Percentiles rank a stretch among this genome's conserved stretches.
These are phyloP conservation scores for Eristalis intricaria DNA, from an alignment of 2,888 invertebrate species.

Conservation along the genomic window DNA sequence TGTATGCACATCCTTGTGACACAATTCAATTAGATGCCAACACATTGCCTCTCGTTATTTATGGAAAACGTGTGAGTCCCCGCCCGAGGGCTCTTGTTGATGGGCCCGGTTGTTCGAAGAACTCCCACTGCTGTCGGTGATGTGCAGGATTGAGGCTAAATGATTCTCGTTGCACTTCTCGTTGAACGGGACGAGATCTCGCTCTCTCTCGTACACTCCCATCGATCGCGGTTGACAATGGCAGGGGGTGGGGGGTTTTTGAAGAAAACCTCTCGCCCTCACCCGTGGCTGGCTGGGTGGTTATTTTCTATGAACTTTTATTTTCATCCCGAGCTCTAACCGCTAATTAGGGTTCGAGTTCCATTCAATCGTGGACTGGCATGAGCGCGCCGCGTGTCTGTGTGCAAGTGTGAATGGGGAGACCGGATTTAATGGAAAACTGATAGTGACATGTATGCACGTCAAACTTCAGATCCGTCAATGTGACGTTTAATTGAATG, in stretches of 20 bases:
- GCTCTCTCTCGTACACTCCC: neutral
- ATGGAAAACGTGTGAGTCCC: conserved; percentile 64
- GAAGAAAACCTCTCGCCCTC: conserved; percentile 22
- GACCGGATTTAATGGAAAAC: conserved; percentile 14
- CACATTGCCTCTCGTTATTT: conserved; percentile 64
- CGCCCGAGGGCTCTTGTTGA: conserved; percentile 23
- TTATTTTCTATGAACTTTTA: conserved; percentile 6
- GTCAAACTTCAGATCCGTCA: conserved; percentile 40
- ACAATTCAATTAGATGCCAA: conserved; percentile 68
- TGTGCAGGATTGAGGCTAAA: conserved; percentile 28
- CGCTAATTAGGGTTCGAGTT: conserved; percentile 57
- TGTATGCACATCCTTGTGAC: conserved; percentile 33
- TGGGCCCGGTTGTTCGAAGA: conserved; percentile 2
- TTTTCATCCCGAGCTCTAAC: conserved; percentile 19
- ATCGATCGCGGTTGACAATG: conserved; percentile 12
- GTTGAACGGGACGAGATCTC: neutral
- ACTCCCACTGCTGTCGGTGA: neutral
- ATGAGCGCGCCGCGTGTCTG: neutral
- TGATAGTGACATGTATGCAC: conserved; percentile 41
- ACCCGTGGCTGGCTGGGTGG: neutral
- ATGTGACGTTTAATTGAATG: conserved; percentile 61
- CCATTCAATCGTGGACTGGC: conserved; percentile 14
- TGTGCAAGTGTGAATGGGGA: neutral
- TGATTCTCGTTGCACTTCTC: conserved; percentile 44
- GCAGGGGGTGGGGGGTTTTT: conserved; percentile 11